Conservation (phyloP, 1,140 invertebrate genomes). For the Eufriesea mexicana region DNA sequence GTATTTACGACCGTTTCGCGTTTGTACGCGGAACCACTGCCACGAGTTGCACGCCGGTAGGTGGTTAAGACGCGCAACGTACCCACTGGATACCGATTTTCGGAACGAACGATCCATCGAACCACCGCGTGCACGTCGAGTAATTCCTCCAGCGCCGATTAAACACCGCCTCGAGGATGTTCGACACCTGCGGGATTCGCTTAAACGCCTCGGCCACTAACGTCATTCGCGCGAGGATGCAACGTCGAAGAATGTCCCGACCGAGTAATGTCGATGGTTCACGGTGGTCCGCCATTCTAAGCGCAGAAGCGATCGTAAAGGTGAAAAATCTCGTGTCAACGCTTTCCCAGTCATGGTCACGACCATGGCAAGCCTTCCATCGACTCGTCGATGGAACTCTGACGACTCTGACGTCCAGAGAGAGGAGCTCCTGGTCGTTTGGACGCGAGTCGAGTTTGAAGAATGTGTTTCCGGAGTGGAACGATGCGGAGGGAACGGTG, state of each 20-base stretch:
- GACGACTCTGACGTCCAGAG: background rate
- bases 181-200: conserved; percentile 19
- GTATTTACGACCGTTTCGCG: conserved; percentile 24
- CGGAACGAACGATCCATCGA: conserved; percentile 1
- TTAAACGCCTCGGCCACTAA: conserved; percentile 24
- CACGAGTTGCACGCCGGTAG: too few species aligned
- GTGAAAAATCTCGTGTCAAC: conserved; percentile 8
- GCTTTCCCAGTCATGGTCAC: background rate
- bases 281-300: background rate
- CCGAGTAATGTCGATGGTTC: background rate
- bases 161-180: conserved; percentile 27
- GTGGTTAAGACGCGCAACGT: too few species aligned
- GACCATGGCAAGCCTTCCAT: background rate
- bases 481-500: too few species aligned
- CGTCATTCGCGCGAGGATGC: background rate
- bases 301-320: background rate
- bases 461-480: background rate
- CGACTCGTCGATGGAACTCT: background rate
- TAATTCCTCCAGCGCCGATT: conserved; percentile 11
- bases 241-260: conserved; percentile 5
- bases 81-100: too few species aligned
- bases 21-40: background rate
- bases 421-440: background rate
- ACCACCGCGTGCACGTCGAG: conserved; percentile 24
- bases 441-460: background rate